Conservation (phyloP, 2,888 invertebrate species). For the Allophyes oxyacanthae region DNA sequence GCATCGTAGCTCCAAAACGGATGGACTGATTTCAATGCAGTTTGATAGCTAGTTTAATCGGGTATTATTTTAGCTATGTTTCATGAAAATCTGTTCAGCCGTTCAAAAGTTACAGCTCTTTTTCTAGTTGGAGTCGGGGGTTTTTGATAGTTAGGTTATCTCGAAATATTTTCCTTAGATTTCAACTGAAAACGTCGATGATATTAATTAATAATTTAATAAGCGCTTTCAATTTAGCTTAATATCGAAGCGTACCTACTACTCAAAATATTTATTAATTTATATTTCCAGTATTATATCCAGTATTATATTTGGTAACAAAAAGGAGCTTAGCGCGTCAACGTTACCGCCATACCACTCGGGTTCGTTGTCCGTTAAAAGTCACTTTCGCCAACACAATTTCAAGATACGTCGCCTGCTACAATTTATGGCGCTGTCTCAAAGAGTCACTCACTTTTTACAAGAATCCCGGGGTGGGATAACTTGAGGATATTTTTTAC, state of each 20-base stretch:
- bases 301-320: constrained; percentile 75
- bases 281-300: no score
- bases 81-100: no score
- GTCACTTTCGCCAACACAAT: constrained; percentile 75
- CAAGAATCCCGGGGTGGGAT: constrained; percentile 43
- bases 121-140: no score
- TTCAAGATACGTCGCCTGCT: constrained; percentile 62
- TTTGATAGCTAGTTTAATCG: no score
- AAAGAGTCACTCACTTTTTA: constrained; percentile 63
- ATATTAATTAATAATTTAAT: constrained; percentile 30
- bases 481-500: constrained; percentile 40
- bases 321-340: constrained; percentile 78
- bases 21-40: no score
- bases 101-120: no score
- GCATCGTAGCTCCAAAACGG: no score
- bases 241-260: constrained; percentile 21
- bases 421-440: constrained; percentile 58
- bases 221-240: constrained; percentile 25
- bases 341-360: constrained; percentile 53
- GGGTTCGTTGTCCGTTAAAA: constrained; percentile 74
- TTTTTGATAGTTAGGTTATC: no score
- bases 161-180: no score
- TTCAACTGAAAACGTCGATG: background rate
- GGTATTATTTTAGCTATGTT: no score
- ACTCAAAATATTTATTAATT: constrained; percentile 27